Percentiles rank a stretch among this genome's conserved stretches.
phyloP scores from a whole-genome alignment of 2,888 invertebrate species.

The Campopleginae sp. region DNA sequence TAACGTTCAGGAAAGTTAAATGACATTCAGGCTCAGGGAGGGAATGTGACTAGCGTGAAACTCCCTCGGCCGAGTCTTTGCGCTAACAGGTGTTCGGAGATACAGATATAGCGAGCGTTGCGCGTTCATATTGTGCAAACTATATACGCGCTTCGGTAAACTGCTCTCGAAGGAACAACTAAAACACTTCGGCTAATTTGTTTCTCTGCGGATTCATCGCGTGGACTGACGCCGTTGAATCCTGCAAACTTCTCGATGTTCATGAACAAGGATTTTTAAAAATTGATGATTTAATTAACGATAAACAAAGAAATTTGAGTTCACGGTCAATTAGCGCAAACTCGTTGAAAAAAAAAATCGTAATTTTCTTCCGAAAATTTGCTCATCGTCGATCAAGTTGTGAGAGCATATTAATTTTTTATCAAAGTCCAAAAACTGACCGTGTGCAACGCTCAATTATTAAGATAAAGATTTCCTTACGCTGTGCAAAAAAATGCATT shows the following conservation, averaged over 20 bases:
- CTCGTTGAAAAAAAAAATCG: background rate
- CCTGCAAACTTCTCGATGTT: background rate
- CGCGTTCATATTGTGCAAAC: background rate
- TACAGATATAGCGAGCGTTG: slow-evolving; percentile 79
- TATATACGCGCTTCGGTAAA: slow-evolving; percentile 10
- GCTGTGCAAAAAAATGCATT: slow-evolving; percentile 24
- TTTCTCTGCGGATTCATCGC: background rate
- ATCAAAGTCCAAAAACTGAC: background rate
- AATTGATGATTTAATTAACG: background rate
- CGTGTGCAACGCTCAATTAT: background rate
- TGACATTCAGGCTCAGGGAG: slow-evolving; percentile 68
- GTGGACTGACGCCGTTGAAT: background rate
- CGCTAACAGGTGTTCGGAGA: slow-evolving; percentile 83
- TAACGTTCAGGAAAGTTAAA: slow-evolving; percentile 13
- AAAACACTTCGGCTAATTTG: background rate
- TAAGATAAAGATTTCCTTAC: background rate
- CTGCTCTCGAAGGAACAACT: background rate
- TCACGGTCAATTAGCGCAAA: background rate
- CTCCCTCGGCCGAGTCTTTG: slow-evolving; percentile 66
- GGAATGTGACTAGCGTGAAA: slow-evolving; percentile 68
- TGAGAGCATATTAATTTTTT: background rate
- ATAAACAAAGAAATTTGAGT: background rate
- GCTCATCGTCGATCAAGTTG: background rate
- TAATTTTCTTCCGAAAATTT: background rate
- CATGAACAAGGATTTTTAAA: background rate